Percentiles rank a stretch among this genome's conserved stretches.
Conservation (phyloP, 2,888 invertebrate species). For the Auanema freiburgensis region DNA sequence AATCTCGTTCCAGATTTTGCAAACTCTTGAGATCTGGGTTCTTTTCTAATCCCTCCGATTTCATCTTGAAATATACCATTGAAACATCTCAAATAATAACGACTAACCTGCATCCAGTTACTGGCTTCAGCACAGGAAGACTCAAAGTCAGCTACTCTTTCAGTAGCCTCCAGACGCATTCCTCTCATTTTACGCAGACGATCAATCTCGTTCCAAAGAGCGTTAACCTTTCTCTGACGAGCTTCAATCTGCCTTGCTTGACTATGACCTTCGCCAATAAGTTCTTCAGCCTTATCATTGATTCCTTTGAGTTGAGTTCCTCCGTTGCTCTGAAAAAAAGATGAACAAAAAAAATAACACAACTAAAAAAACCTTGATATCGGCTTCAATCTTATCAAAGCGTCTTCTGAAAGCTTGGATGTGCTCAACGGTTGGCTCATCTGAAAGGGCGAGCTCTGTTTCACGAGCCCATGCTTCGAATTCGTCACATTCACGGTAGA, state of each 20-base stretch:
- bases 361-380: constrained; percentile 74
- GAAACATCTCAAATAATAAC: not conserved
- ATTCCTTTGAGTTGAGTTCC: constrained; percentile 83
- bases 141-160: constrained; percentile 89
- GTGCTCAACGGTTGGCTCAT: constrained; percentile 82
- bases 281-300: constrained; percentile 82
- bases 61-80: constrained; percentile 69
- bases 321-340: constrained; percentile 78
- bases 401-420: constrained; percentile 74
- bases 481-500: constrained; percentile 94
- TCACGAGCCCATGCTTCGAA: constrained; percentile 95
- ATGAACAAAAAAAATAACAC: not conserved
- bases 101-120: constrained; percentile 86
- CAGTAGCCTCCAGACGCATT: constrained; percentile 86
- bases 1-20: constrained; percentile 81
- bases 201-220: constrained; percentile 22
- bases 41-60: constrained; percentile 82
- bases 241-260: constrained; percentile 37
- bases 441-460: constrained; percentile 82
- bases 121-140: constrained; percentile 93
- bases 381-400: constrained; percentile 77
- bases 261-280: constrained; percentile 82
- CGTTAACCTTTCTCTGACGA: constrained; percentile 27
- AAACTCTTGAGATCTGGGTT: constrained; percentile 64
- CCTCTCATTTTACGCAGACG: constrained; percentile 68